phyloP scores from a whole-genome alignment of 2,797 vertebrate species.

The Diplodus sargus region DNA sequence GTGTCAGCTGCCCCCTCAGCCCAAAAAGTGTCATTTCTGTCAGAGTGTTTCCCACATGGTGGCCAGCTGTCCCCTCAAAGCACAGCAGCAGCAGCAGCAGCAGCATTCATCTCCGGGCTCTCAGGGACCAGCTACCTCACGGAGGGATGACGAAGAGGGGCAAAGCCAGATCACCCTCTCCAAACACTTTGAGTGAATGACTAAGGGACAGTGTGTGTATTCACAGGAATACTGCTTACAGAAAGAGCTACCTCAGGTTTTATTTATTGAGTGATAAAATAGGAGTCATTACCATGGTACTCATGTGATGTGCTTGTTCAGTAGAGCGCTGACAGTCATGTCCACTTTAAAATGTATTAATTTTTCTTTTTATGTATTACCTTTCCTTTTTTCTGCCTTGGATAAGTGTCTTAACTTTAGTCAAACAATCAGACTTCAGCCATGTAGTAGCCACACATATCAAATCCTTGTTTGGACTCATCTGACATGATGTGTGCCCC shows the following conservation, averaged over 20 bases:
- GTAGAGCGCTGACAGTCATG: constrained; percentile 11
- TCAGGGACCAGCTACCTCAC: constrained; percentile 85
- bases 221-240: constrained; percentile 59
- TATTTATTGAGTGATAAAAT: constrained; percentile 43
- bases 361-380: background rate
- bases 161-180: constrained; percentile 74
- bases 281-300: constrained; percentile 11
- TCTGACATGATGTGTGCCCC: constrained; percentile 24
- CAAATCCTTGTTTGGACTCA: background rate
- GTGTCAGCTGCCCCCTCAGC: constrained; percentile 93
- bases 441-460: constrained; percentile 12
- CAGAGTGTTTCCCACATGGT: constrained; percentile 95
- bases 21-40: constrained; percentile 96
- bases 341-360: constrained; percentile 20
- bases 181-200: constrained; percentile 73
- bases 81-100: constrained; percentile 82
- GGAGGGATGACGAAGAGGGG: constrained; percentile 85
- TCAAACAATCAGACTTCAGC: constrained; percentile 74
- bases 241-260: constrained; percentile 77
- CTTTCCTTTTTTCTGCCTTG: constrained; percentile 45
- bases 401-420: constrained; percentile 76
- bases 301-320: constrained; percentile 23
- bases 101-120: constrained; percentile 81
- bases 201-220: constrained; percentile 58
- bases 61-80: constrained; percentile 89